Evolutionary conservation across 1,140 invertebrate species (phyloP).

Genomic region (Drosophila tani): DNA sequence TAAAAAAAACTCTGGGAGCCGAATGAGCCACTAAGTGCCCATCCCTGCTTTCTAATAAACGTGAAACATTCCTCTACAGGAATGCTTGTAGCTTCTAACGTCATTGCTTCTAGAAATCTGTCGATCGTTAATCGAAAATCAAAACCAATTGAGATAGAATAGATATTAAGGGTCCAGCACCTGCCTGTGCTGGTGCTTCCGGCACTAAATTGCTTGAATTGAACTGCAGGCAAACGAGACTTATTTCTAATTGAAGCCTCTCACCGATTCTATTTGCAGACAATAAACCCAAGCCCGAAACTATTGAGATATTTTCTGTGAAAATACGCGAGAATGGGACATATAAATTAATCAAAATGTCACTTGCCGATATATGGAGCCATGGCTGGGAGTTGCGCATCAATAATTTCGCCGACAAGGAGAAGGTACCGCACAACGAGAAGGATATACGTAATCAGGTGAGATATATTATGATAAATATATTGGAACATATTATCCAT

Average conservation of each 20-base stretch:
- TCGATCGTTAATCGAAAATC: slow-evolving; percentile 8
- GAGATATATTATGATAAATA: slow-evolving; percentile 1
- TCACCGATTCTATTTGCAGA: slow-evolving; percentile 84
- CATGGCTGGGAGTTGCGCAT: slow-evolving; percentile 88
- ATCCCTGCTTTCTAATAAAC: too few relatives aligned
- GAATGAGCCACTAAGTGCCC: too few relatives aligned
- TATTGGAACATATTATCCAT: too few relatives aligned
- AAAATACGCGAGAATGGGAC: slow-evolving; percentile 87
- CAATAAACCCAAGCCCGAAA: slow-evolving; percentile 89
- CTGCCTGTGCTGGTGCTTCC: slow-evolving; percentile 10
- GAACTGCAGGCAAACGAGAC: slow-evolving; percentile 15
- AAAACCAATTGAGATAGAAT: slow-evolving; percentile 38
- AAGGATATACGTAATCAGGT: slow-evolving; percentile 89
- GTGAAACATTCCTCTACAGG: too few relatives aligned
- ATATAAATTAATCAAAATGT: slow-evolving; percentile 87
- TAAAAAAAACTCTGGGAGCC: too few relatives aligned
- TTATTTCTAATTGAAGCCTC: slow-evolving; percentile 9
- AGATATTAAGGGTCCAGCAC: slow-evolving; percentile 17
- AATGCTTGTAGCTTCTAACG: not conserved
- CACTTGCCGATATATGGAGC: slow-evolving; percentile 88
- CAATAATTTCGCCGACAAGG: slow-evolving; percentile 89
- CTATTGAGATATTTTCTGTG: slow-evolving; percentile 88
- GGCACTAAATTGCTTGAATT: slow-evolving; percentile 38
- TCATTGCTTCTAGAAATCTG: not conserved
- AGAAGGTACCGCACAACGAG: slow-evolving; percentile 87